phyloP scores from a whole-genome alignment of 2,888 invertebrate species.

The Drosophila nigricruria region DNA sequence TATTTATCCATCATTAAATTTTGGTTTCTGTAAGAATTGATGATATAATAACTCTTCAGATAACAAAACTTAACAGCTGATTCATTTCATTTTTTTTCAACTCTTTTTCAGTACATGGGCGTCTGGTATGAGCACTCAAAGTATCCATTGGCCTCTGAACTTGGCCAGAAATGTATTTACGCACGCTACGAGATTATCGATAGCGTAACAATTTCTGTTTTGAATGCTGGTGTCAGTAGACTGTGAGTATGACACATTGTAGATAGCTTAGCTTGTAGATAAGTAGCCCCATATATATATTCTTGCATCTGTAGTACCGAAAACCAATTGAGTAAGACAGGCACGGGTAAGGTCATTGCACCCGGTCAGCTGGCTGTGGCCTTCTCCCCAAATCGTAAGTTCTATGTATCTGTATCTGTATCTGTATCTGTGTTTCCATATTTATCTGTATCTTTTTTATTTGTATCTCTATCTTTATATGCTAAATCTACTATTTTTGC shows the following conservation, averaged over 20 bases:
- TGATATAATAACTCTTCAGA: neutral
- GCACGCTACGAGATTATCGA: slow-evolving; percentile 87
- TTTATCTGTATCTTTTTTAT: neutral
- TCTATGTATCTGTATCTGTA: neutral
- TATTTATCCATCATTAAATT: too few species aligned
- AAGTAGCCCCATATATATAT: neutral
- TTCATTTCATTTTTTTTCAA: neutral
- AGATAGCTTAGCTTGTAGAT: too few species aligned
- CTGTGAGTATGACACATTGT: slow-evolving; percentile 67
- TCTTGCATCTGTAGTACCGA: slow-evolving; percentile 60
- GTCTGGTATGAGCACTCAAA: slow-evolving; percentile 92
- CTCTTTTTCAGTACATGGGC: slow-evolving; percentile 88
- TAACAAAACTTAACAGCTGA: neutral
- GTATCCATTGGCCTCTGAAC: slow-evolving; percentile 91
- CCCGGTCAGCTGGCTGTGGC: slow-evolving; percentile 78
- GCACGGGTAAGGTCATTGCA: slow-evolving; percentile 75
- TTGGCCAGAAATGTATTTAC: slow-evolving; percentile 90
- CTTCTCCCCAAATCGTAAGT: slow-evolving; percentile 74
- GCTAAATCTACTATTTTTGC: neutral
- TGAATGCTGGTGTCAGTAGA: slow-evolving; percentile 84
- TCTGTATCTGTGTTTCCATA: too few species aligned
- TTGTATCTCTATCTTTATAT: neutral
- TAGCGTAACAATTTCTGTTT: slow-evolving; percentile 86
- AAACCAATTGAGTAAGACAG: slow-evolving; percentile 67
- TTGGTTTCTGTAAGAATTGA: neutral